These are phyloP conservation scores for Macrostomum cliftonense DNA, from an alignment of 2,888 invertebrate genomes.

Conservation along the genomic window DNA sequence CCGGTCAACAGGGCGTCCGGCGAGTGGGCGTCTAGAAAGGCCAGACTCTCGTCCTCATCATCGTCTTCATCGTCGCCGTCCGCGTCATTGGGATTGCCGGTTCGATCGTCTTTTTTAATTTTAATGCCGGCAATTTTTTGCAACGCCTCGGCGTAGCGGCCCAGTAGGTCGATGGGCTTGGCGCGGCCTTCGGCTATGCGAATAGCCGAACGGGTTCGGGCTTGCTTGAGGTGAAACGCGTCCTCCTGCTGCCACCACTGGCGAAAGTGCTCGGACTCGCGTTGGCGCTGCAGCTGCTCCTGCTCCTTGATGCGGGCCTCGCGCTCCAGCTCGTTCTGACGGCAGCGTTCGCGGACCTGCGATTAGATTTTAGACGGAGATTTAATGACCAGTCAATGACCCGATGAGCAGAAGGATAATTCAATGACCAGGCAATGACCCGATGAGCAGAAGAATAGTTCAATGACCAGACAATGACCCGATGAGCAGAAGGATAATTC, in stretches of 20 bases:
- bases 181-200: constrained; percentile 87
- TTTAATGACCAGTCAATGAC: too few relatives aligned
- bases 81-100: too few relatives aligned
- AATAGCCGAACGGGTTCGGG: constrained; percentile 72
- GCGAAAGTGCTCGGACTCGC: constrained; percentile 70
- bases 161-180: constrained; percentile 88
- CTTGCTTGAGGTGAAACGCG: constrained; percentile 84
- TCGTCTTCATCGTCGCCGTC: constrained; percentile 48
- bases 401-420: neutral
- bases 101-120: neutral
- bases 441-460: too few relatives aligned
- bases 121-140: too few relatives aligned
- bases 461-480: too few relatives aligned
- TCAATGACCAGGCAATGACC: too few relatives aligned
- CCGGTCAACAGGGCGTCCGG: constrained; percentile 42
- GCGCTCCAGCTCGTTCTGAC: constrained; percentile 54
- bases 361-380: neutral
- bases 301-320: constrained; percentile 46
- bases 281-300: constrained; percentile 58
- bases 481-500: too few relatives aligned
- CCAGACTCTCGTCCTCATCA: constrained; percentile 57
- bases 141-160: constrained; percentile 70
- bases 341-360: neutral
- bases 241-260: constrained; percentile 92
- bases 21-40: constrained; percentile 93